A percentile compares a stretch with the other conserved stretches of the same genome.
These are phyloP conservation scores for Drosophila ustulata DNA, from an alignment of 2,888 invertebrate genomes.

Conservation along the genomic window DNA sequence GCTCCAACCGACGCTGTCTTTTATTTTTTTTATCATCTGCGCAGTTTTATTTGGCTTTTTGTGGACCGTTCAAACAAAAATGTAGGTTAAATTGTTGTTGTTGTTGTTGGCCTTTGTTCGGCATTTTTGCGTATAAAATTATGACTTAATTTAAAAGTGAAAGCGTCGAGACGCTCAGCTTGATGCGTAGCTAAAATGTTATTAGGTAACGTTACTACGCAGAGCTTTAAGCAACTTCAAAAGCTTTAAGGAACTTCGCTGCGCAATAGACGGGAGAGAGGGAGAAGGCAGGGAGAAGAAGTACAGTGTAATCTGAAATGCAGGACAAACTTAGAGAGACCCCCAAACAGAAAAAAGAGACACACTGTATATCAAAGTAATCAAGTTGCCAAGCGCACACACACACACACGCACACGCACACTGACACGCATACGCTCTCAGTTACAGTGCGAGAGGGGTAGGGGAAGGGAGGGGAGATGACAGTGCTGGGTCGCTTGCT, in stretches of 20 bases:
- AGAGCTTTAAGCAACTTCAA: conserved; percentile 11
- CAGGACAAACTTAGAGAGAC: conserved; percentile 30
- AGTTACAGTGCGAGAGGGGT: neutral
- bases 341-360: conserved; percentile 8
- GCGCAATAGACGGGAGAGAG: conserved; percentile 34
- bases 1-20: conserved; percentile 13
- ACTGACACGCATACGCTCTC: neutral
- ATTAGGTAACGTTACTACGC: conserved; percentile 53
- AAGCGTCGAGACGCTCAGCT: conserved; percentile 52
- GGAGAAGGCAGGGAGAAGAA: neutral
- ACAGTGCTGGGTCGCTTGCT: conserved; percentile 29
- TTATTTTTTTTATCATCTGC: conserved; percentile 37
- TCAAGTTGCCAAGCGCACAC: conserved; percentile 43
- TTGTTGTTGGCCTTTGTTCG: conserved; percentile 28
- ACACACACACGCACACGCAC: conserved; percentile 17
- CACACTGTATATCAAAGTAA: conserved; percentile 40
- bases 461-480: conserved; percentile 13
- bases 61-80: conserved; percentile 47
- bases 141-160: conserved; percentile 80
- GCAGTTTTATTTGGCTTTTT: conserved; percentile 42
- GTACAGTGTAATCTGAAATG: conserved; percentile 15
- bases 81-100: conserved; percentile 64
- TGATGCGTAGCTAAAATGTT: conserved; percentile 32
- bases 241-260: conserved; percentile 1
- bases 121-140: conserved; percentile 58